phyloP scores from a whole-genome alignment of 2,797 vertebrate species.

The Micrastur ruficollis region DNA sequence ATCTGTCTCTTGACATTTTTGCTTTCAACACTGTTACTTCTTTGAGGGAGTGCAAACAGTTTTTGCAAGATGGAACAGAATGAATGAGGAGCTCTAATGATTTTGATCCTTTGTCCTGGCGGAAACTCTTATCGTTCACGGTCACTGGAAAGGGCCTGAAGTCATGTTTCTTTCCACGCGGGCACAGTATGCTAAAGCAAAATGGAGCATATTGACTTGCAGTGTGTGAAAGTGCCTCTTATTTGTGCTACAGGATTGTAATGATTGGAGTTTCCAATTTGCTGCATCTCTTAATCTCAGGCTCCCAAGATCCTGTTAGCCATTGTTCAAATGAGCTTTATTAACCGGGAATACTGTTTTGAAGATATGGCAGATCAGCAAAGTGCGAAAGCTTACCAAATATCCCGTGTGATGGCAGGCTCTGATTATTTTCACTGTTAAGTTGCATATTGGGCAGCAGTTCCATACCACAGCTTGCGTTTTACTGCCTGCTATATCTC shows the following conservation, averaged over 20 bases:
- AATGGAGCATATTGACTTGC: background rate
- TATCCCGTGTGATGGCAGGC: background rate
- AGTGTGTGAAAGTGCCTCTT: background rate
- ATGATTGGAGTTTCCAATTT: background rate
- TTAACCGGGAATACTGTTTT: background rate
- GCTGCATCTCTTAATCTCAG: background rate
- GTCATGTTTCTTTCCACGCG: background rate
- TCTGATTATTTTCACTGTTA: background rate
- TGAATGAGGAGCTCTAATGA: background rate
- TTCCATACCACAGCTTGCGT: background rate
- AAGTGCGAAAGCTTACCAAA: background rate
- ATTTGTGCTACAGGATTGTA: background rate
- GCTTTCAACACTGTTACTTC: background rate
- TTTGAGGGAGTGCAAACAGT: background rate
- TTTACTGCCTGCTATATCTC: background rate
- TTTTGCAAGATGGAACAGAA: slow-evolving; percentile 1
- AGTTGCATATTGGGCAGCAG: background rate
- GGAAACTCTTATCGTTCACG: background rate
- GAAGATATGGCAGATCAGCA: background rate
- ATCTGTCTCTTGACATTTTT: slow-evolving; percentile 2
- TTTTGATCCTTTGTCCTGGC: slow-evolving; percentile 34
- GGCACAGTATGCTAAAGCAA: background rate
- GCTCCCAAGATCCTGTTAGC: background rate
- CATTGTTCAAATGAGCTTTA: background rate
- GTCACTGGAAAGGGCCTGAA: background rate